Evolutionary conservation across 2,113 vertebrate genomes (phyloP).

Genomic region (Promerops cafer): DNA sequence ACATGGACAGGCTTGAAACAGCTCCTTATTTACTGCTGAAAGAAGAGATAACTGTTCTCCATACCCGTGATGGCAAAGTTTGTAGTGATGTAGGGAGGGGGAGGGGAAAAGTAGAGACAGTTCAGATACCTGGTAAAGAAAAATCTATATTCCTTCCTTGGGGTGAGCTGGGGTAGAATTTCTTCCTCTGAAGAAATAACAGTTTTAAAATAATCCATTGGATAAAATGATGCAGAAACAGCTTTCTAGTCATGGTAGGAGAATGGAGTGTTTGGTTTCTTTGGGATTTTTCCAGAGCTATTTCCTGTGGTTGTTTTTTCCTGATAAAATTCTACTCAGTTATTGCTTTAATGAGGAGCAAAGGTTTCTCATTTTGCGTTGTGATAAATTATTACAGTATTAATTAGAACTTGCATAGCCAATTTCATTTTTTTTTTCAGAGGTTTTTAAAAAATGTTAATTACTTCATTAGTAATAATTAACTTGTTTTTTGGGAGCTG

Average conservation of each 20-base stretch:
- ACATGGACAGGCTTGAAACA: background rate
- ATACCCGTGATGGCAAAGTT: background rate
- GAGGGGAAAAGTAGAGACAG: background rate
- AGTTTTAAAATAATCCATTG: background rate
- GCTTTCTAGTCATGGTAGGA: background rate
- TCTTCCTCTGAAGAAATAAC: background rate
- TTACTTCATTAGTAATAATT: conserved; percentile 18
- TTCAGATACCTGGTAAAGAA: background rate
- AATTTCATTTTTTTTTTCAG: background rate
- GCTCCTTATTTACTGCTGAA: background rate
- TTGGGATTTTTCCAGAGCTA: background rate
- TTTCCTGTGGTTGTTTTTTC: background rate
- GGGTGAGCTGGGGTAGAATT: background rate
- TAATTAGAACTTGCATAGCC: conserved; percentile 8
- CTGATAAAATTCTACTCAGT: background rate
- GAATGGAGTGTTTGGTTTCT: background rate
- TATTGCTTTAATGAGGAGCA: background rate
- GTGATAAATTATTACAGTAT: background rate
- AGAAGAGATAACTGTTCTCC: background rate
- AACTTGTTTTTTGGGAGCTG: background rate
- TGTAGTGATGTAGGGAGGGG: background rate
- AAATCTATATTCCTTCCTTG: background rate
- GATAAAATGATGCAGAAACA: background rate
- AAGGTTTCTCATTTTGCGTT: background rate
- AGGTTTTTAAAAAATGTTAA: background rate